phyloP scores from a whole-genome alignment of 2,888 invertebrate genomes.

The Allygus modestus region DNA sequence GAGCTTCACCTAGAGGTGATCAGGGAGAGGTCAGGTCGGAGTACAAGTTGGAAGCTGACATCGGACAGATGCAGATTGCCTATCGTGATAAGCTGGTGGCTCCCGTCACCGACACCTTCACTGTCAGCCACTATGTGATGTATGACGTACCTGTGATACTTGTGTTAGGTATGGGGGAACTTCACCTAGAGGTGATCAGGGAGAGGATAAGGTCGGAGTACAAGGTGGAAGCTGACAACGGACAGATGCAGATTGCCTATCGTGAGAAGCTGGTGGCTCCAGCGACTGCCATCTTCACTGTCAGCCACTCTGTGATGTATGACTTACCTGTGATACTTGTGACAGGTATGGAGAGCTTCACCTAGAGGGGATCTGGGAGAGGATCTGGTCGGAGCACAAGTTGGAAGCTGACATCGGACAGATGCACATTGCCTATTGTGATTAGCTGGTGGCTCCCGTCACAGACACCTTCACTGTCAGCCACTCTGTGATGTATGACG shows the following conservation, averaged over 20 bases:
- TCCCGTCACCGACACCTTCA: slow-evolving; percentile 75
- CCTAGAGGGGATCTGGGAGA: slow-evolving; percentile 93
- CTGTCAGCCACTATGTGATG: too few relatives aligned
- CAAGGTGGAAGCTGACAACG: slow-evolving; percentile 93
- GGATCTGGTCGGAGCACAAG: slow-evolving; percentile 92
- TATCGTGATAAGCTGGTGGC: slow-evolving; percentile 87
- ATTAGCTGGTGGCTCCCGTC: slow-evolving; percentile 79
- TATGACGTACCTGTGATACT: too few relatives aligned
- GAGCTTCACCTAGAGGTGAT: slow-evolving; percentile 97
- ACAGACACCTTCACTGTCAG: slow-evolving; percentile 78
- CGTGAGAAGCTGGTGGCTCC: slow-evolving; percentile 82
- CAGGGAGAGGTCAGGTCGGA: slow-evolving; percentile 91
- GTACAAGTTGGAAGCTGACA: slow-evolving; percentile 93
- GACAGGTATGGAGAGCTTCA: slow-evolving; percentile 97
- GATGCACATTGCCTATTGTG: slow-evolving; percentile 94
- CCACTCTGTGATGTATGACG: too few relatives aligned
- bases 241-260: slow-evolving; percentile 95
- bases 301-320: slow-evolving; percentile 84
- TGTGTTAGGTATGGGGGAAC: slow-evolving; percentile 96
- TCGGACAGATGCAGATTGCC: slow-evolving; percentile 95
- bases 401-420: slow-evolving; percentile 94
- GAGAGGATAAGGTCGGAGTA: slow-evolving; percentile 93
- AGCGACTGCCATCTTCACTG: slow-evolving; percentile 75
- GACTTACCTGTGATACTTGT: too few relatives aligned
- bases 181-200: slow-evolving; percentile 96